These are phyloP conservation scores for Augochlora pura DNA, from an alignment of 1,140 invertebrate genomes.

Conservation along the genomic window DNA sequence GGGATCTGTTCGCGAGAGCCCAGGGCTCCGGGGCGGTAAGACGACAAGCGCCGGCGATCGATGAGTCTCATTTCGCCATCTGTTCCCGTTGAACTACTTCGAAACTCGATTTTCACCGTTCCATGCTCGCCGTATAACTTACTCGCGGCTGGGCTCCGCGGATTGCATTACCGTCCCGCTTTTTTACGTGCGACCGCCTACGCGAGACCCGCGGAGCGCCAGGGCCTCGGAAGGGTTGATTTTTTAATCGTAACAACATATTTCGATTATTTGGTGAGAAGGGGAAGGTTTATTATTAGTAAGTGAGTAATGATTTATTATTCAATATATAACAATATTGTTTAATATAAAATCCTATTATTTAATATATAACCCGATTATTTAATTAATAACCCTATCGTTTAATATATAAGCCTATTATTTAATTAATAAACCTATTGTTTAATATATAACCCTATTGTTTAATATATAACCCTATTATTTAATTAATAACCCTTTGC, in stretches of 20 bases:
- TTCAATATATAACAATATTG: no score
- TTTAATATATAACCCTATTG: no score
- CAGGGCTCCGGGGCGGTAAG: constrained; percentile 7
- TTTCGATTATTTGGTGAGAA: neutral
- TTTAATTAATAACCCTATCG: no score
- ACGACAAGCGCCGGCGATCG: constrained; percentile 55
- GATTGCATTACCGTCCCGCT: constrained; percentile 45
- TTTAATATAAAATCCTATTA: no score
- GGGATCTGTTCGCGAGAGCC: constrained; percentile 10
- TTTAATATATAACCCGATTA: no score
- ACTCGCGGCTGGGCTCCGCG: constrained; percentile 22
- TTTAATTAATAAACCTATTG: no score
- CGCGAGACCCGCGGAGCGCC: constrained; percentile 29
- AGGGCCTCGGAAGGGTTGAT: neutral
- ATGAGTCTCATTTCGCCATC: constrained; percentile 58
- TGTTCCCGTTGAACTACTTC: constrained; percentile 54
- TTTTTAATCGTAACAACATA: neutral
- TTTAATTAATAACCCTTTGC: no score
- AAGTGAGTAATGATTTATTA: no score
- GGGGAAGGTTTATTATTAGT: no score
- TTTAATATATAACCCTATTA: no score
- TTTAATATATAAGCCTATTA: no score
- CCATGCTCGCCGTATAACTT: constrained; percentile 56
- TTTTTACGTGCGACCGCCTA: constrained; percentile 34
- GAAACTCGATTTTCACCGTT: constrained; percentile 53